Evolutionary conservation across 2,888 invertebrate genomes (phyloP).

Genomic region (Conops quadrifasciatus): DNA sequence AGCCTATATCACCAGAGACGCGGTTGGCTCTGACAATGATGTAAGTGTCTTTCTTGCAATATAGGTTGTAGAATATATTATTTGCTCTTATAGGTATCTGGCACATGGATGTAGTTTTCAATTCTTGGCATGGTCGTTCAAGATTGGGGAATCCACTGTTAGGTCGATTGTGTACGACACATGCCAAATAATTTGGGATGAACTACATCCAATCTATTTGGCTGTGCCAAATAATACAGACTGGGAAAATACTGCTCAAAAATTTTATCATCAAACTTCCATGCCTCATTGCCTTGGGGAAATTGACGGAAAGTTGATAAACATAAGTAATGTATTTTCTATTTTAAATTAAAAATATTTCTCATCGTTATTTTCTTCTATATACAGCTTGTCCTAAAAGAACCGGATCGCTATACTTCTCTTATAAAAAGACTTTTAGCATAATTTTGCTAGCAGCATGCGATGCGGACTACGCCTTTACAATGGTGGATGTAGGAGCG

Average conservation of each 20-base stretch:
- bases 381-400: no score
- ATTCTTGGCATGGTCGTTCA: background rate
- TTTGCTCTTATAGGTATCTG: background rate
- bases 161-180: background rate
- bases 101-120: no score
- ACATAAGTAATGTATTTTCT: background rate
- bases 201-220: no score
- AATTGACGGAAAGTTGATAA: background rate
- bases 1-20: background rate
- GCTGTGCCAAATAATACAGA: background rate
- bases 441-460: slow-evolving; percentile 14
- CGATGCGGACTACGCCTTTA: slow-evolving; percentile 16
- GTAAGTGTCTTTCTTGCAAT: background rate
- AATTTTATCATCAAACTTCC: no score
- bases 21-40: background rate
- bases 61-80: background rate
- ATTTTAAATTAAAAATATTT: slow-evolving; percentile 1
- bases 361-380: no score
- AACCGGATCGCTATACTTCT: background rate
- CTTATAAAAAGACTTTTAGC: slow-evolving; percentile 12
- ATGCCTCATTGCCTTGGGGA: background rate
- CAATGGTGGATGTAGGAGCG: slow-evolving; percentile 23
- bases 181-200: no score
- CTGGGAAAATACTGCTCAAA: no score
- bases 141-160: background rate